These are phyloP conservation scores for Ferrisia virgata DNA, from an alignment of 2,888 invertebrate species.

Conservation along the genomic window DNA sequence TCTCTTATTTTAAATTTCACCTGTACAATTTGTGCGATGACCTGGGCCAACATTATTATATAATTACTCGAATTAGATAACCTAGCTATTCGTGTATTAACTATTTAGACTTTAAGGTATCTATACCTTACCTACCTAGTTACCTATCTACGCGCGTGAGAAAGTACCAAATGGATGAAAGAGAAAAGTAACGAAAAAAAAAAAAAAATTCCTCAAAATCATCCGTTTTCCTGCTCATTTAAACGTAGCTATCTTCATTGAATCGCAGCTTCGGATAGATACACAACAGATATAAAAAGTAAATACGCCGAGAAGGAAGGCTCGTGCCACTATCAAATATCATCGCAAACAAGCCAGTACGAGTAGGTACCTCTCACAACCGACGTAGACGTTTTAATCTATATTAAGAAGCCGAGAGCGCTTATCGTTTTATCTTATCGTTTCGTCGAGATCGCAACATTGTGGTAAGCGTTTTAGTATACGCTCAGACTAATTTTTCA, in stretches of 20 bases:
- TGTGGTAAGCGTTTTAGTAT: background rate
- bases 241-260: background rate
- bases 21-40: background rate
- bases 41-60: background rate
- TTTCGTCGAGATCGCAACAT: background rate
- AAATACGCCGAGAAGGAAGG: background rate
- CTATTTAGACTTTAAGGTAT: too few relatives aligned
- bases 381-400: background rate
- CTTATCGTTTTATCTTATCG: conserved; percentile 3
- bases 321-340: conserved; percentile 2
- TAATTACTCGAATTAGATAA: background rate
- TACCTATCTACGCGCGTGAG: too few relatives aligned
- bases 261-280: background rate
- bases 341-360: background rate
- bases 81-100: too few relatives aligned
- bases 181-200: too few relatives aligned
- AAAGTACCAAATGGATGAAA: too few relatives aligned
- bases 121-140: too few relatives aligned
- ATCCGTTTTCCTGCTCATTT: background rate
- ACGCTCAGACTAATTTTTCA: background rate
- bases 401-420: background rate
- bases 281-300: background rate
- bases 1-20: background rate
- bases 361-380: too few relatives aligned
- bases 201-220: background rate